Evolutionary conservation across 1,140 invertebrate species (phyloP).

Genomic region (Sarcophaga peregrina): DNA sequence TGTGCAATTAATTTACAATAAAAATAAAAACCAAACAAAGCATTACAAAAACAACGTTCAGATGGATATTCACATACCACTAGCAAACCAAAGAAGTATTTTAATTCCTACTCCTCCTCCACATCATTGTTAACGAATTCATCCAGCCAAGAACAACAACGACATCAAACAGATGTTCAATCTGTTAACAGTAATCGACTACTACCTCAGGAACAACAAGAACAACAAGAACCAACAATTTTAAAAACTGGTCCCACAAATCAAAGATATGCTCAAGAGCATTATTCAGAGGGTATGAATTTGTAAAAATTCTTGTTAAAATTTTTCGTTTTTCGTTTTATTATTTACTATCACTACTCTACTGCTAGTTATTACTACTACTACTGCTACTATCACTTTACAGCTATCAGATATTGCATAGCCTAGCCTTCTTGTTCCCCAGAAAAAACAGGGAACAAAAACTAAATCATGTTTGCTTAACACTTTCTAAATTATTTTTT

Average conservation of each 20-base stretch:
- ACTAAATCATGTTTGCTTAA: no score
- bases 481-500: no score
- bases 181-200: background rate
- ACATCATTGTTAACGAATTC: background rate
- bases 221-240: background rate
- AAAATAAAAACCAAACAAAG: background rate
- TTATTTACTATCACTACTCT: background rate
- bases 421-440: no score
- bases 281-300: background rate
- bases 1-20: background rate
- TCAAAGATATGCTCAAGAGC: background rate
- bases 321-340: background rate
- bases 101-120: conserved; percentile 10
- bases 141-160: background rate
- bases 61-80: conserved; percentile 1
- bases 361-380: background rate
- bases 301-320: background rate
- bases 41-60: conserved; percentile 1
- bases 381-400: no score
- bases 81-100: conserved; percentile 34
- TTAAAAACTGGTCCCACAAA: background rate
- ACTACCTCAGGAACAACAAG: conserved; percentile 6
- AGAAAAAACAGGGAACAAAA: no score
- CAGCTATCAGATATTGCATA: no score
- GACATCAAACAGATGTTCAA: background rate